Base-by-base conservation (phyloP, 2,888 invertebrate genomes). In the Rambutsinella grinnellia region DNA sequence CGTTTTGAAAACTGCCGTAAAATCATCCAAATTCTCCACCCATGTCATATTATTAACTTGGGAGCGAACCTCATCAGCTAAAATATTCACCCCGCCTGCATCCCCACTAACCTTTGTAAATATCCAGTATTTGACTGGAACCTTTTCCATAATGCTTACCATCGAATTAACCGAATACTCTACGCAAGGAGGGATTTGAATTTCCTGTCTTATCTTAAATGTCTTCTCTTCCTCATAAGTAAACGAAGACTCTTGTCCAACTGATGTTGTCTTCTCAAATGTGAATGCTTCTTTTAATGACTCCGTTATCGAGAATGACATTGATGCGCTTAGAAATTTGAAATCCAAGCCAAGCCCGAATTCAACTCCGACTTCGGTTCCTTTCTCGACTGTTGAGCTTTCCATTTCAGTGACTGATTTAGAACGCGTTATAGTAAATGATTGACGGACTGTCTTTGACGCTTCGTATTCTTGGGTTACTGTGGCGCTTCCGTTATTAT, bases 401-500 rank as follows among this genome's bases (percentile, higher is more conserved):
- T 6, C n/a, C 63, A 63, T 63, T 2, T 3, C 21, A 27, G 63
- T 51, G 1, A 63, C 2, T 1, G 63, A 6, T 2, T 10, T 49
- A 17, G 49, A 51, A 21, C n/a, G 36, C 36, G 36, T 36, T 36
- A 36, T 13, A 5, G 36, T 8, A 13, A 36, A 36, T 36, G 6
- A 13, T 36, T 36, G 36, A 8, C 36, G 36, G 36, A 65, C 36
- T 15, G 2, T 65, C 17, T 54, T 65, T 1, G n/a, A 5, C 0
- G 65, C 65, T 2, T 53, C 5, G 27, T 65, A 65, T n/a, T 54
- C 65, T 27, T 65, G 65, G 1, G 54, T 36, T 0, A 65, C 65
- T 21, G 44, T 54, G 21, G 65, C 65, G 23, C 53, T 54, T n/a
- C 65, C 65, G 15, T 65, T 65, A 23, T 65, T 65, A 1, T 10